A percentile compares a stretch with the other conserved stretches of the same genome.
Conservation (phyloP, 2,113 vertebrate species). For the Nothobranchius furzeri region DNA sequence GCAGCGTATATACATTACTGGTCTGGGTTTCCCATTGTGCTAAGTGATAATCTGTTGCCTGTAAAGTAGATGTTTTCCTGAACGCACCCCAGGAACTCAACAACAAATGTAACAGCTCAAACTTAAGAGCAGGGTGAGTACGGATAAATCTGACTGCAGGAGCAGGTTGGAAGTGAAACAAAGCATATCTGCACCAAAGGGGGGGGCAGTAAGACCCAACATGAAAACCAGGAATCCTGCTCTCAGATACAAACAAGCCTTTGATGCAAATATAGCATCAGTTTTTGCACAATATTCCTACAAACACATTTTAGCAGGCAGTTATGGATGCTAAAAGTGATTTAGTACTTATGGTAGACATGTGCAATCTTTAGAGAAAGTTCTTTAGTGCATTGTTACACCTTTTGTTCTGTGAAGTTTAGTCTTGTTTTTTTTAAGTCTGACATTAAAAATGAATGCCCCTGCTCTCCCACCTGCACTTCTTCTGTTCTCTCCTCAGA, state of each 20-base stretch:
- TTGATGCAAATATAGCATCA: neutral
- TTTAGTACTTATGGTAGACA: neutral
- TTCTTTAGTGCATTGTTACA: constrained; percentile 16
- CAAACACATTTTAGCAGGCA: neutral
- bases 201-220: neutral
- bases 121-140: too few relatives aligned
- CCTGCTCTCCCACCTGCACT: neutral
- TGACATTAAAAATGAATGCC: constrained; percentile 60
- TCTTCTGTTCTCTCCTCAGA: constrained; percentile 84
- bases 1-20: too few relatives aligned
- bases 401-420: constrained; percentile 28
- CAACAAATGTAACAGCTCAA: too few relatives aligned
- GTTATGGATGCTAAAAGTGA: constrained; percentile 10
- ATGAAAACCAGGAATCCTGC: neutral
- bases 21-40: too few relatives aligned
- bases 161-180: neutral
- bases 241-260: neutral
- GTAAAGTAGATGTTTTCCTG: too few relatives aligned
- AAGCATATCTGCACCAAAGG: neutral
- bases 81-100: too few relatives aligned
- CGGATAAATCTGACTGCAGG: neutral
- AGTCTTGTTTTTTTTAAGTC: constrained; percentile 35
- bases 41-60: too few relatives aligned
- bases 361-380: constrained; percentile 16
- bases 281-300: neutral